A percentile compares a stretch with the other conserved stretches of the same genome.
Evolutionary conservation across 2,888 invertebrate species (phyloP).

Genomic region (Aleiodes testaceus): DNA sequence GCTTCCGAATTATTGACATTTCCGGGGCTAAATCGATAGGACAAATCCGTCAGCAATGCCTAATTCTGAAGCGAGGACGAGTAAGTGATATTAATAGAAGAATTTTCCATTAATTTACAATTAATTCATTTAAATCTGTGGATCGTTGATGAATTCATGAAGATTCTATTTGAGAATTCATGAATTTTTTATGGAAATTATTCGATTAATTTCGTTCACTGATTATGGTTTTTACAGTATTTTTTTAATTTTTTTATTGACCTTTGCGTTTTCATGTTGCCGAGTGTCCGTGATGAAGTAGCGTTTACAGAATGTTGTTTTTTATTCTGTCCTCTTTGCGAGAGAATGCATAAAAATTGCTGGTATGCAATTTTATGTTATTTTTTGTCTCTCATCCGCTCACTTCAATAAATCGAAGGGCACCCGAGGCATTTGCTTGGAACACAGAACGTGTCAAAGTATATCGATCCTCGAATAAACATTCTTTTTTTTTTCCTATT

Average conservation of each 20-base stretch:
- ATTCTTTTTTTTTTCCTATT: not conserved
- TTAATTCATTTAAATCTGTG: not conserved
- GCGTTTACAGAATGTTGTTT: conserved; percentile 1
- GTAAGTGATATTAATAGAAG: conserved; percentile 17
- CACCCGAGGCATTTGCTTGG: not conserved
- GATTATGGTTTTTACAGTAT: no score
- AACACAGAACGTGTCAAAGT: conserved; percentile 9
- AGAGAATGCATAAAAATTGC: conserved; percentile 14
- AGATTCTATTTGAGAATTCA: not conserved
- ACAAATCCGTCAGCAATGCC: conserved; percentile 26
- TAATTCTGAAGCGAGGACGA: conserved; percentile 28
- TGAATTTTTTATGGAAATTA: not conserved
- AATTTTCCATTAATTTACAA: not conserved
- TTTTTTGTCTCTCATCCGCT: not conserved
- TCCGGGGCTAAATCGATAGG: not conserved
- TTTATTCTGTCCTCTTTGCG: not conserved
- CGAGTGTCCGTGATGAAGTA: not conserved
- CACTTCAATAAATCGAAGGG: conserved; percentile 7
- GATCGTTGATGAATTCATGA: not conserved
- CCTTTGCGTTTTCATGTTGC: not conserved
- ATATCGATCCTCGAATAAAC: not conserved
- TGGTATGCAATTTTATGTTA: conserved; percentile 3
- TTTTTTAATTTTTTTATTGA: not conserved
- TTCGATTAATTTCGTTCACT: no score
- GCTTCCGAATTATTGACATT: not conserved